Conservation (phyloP, 2,888 invertebrate genomes). For the Papilio gigon region DNA sequence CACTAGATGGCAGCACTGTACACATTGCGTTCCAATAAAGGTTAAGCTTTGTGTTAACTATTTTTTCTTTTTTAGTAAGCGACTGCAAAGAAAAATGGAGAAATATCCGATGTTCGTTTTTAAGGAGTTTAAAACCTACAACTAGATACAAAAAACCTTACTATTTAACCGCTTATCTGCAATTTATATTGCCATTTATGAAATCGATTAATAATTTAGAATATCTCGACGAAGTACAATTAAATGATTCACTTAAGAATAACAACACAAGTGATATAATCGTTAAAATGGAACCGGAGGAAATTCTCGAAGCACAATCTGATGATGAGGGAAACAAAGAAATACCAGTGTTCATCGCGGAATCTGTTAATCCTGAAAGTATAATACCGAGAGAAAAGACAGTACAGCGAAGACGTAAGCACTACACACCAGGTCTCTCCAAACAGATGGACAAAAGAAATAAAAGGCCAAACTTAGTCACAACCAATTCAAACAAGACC, state of each 20-base stretch:
- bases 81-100: conserved; percentile 59
- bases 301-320: conserved; percentile 29
- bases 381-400: not conserved
- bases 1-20: not conserved
- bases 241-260: conserved; percentile 30
- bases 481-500: conserved; percentile 26
- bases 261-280: conserved; percentile 37
- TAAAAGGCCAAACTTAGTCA: conserved; percentile 13
- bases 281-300: conserved; percentile 41
- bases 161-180: conserved; percentile 51
- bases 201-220: conserved; percentile 48
- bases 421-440: not conserved
- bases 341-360: conserved; percentile 14
- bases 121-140: conserved; percentile 52
- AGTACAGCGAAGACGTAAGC: conserved; percentile 22
- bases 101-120: conserved; percentile 54
- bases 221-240: conserved; percentile 33
- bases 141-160: conserved; percentile 54
- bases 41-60: not conserved
- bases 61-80: conserved; percentile 50
- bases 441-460: conserved; percentile 29
- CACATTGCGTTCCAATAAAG: not conserved
- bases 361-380: conserved; percentile 22
- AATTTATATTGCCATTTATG: conserved; percentile 54
- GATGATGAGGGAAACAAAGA: conserved; percentile 24